A percentile compares a stretch with the other conserved stretches of the same genome.
These are phyloP conservation scores for Pollenia griseotomentosa DNA, from an alignment of 2,888 invertebrate genomes.

Conservation along the genomic window DNA sequence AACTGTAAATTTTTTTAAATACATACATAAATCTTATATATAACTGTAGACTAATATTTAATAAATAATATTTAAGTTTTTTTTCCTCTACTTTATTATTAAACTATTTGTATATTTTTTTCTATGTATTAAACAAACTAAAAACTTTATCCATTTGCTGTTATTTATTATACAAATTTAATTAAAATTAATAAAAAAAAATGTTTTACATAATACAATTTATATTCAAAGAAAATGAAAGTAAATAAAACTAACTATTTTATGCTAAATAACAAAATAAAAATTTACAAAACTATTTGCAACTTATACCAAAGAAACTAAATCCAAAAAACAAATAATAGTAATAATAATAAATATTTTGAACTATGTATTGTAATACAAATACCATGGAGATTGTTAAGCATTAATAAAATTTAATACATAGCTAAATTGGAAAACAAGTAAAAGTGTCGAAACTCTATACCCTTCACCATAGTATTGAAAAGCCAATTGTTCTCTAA, in stretches of 20 bases:
- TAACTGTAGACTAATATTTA: slow-evolving; percentile 7
- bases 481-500: too few relatives aligned
- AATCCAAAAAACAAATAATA: slow-evolving; percentile 50
- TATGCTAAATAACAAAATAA: slow-evolving; percentile 63
- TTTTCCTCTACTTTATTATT: slow-evolving; percentile 23
- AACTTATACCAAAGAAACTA: slow-evolving; percentile 72
- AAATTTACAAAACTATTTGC: slow-evolving; percentile 67
- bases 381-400: neutral
- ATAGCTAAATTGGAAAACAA: too few relatives aligned
- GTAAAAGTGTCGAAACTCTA: too few relatives aligned
- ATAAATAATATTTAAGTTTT: slow-evolving; percentile 42
- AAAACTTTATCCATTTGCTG: slow-evolving; percentile 66
- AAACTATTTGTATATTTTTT: slow-evolving; percentile 61
- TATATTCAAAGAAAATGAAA: slow-evolving; percentile 49
- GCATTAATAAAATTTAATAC: neutral
- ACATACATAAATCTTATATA: slow-evolving; percentile 10
- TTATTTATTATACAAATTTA: slow-evolving; percentile 67
- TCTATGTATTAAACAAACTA: slow-evolving; percentile 54
- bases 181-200: slow-evolving; percentile 47
- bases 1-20: slow-evolving; percentile 65
- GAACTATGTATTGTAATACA: slow-evolving; percentile 14
- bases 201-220: slow-evolving; percentile 62
- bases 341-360: slow-evolving; percentile 30
- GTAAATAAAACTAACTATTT: slow-evolving; percentile 61
- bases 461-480: too few relatives aligned